Evolutionary conservation across 2,888 invertebrate genomes (phyloP).

Genomic region (Harpalus rufipes): DNA sequence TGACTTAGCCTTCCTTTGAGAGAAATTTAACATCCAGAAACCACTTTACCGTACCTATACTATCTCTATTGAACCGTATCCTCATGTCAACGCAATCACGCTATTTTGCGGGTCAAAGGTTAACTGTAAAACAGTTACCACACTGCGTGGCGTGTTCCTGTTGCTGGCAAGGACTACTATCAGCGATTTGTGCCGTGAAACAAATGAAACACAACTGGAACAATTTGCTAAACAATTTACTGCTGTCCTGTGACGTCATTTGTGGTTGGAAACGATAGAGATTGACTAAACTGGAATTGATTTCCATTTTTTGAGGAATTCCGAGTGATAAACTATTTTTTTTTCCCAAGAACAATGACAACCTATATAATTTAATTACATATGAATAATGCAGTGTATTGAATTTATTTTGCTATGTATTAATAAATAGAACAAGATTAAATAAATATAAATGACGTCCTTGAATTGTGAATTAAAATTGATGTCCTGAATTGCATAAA

Average conservation of each 20-base stretch:
- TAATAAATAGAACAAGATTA: background rate
- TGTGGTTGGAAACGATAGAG: conserved; percentile 22
- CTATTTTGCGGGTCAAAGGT: conserved; percentile 26
- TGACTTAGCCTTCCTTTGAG: background rate
- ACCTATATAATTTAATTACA: background rate
- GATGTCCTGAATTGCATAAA: too few species aligned
- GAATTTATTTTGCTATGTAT: background rate
- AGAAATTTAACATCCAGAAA: background rate
- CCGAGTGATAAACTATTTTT: conserved; percentile 8
- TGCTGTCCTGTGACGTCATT: background rate
- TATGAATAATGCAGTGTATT: background rate
- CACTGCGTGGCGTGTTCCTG: conserved; percentile 3
- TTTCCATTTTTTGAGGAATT: background rate
- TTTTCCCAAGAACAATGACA: background rate
- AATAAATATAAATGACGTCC: too few species aligned
- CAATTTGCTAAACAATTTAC: conserved; percentile 20
- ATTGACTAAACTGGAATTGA: conserved; percentile 18
- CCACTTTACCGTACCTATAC: background rate
- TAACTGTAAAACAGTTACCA: conserved; percentile 44
- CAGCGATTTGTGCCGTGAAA: conserved; percentile 19
- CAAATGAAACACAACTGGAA: background rate
- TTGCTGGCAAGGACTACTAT: background rate
- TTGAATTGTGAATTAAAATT: too few species aligned
- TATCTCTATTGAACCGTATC: background rate
- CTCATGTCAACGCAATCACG: conserved; percentile 30